Evolutionary conservation across 2,797 vertebrate species (phyloP).

Genomic region (Anabas testudineus): DNA sequence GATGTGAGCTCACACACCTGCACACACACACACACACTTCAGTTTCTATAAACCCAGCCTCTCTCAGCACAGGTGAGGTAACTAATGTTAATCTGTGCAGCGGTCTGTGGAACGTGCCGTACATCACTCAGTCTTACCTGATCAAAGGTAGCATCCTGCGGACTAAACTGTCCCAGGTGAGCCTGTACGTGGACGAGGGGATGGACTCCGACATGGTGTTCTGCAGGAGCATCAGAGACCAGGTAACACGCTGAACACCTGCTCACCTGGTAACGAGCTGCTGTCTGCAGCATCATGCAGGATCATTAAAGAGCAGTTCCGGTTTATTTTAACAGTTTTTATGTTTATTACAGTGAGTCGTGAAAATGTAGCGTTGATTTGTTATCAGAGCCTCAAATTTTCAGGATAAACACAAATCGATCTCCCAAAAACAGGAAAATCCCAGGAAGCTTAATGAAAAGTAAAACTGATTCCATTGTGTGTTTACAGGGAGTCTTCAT

Average conservation of each 20-base stretch:
- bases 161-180: constrained; percentile 76
- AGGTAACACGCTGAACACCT: constrained; percentile 72
- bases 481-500: constrained; percentile 88
- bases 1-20: constrained; percentile 77
- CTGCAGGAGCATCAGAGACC: constrained; percentile 87
- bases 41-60: background rate
- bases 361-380: no score
- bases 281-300: no score
- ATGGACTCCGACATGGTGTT: constrained; percentile 91
- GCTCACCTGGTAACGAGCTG: no score
- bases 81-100: constrained; percentile 63
- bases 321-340: no score
- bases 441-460: no score
- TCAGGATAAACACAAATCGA: no score
- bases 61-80: background rate
- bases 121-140: constrained; percentile 89
- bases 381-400: no score
- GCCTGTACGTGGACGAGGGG: constrained; percentile 80
- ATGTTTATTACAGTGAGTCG: no score
- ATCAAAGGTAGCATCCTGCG: constrained; percentile 85
- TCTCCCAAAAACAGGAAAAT: no score
- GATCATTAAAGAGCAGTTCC: no score
- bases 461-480: no score
- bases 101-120: constrained; percentile 92
- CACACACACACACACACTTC: constrained; percentile 27